Evolutionary conservation across 2,113 vertebrate genomes (phyloP).

Genomic region (Galbula dea): DNA sequence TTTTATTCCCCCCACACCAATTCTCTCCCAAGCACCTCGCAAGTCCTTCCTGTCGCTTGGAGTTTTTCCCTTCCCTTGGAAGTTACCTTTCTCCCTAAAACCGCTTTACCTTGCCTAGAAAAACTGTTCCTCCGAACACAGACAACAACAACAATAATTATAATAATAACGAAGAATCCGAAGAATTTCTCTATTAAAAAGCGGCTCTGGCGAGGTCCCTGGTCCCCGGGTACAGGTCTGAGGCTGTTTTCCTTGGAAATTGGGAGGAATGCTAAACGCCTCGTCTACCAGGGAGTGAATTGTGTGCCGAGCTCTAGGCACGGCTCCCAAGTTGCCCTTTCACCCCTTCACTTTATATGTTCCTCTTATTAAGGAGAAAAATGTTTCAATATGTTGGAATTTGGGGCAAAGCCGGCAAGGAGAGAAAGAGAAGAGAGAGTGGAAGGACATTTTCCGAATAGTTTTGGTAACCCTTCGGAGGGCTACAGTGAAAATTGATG

Average conservation of each 20-base stretch:
- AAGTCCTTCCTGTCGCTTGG: neutral
- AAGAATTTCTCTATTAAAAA: slow-evolving; percentile 65
- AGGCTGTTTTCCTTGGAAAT: slow-evolving; percentile 77
- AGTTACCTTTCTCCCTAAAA: neutral
- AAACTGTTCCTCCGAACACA: neutral
- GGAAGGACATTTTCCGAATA: slow-evolving; percentile 64
- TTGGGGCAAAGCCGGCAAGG: slow-evolving; percentile 67
- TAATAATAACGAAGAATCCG: slow-evolving; percentile 36
- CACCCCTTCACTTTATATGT: slow-evolving; percentile 90
- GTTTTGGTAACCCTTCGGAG: slow-evolving; percentile 22
- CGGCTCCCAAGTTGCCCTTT: slow-evolving; percentile 93
- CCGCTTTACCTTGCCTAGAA: neutral
- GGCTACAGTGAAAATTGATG: neutral
- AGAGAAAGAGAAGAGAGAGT: slow-evolving; percentile 62
- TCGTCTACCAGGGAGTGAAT: slow-evolving; percentile 58
- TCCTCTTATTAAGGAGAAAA: slow-evolving; percentile 99
- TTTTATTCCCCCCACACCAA: neutral
- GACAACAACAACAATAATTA: neutral
- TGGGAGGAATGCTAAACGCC: slow-evolving; percentile 78
- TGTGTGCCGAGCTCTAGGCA: slow-evolving; percentile 82
- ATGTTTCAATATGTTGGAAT: slow-evolving; percentile 97
- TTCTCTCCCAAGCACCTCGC: neutral
- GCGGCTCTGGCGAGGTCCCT: neutral
- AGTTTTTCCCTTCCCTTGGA: neutral
- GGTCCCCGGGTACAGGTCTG: slow-evolving; percentile 1